phyloP scores from a whole-genome alignment of 1,140 invertebrate genomes.

The Diachasma alloeum region DNA sequence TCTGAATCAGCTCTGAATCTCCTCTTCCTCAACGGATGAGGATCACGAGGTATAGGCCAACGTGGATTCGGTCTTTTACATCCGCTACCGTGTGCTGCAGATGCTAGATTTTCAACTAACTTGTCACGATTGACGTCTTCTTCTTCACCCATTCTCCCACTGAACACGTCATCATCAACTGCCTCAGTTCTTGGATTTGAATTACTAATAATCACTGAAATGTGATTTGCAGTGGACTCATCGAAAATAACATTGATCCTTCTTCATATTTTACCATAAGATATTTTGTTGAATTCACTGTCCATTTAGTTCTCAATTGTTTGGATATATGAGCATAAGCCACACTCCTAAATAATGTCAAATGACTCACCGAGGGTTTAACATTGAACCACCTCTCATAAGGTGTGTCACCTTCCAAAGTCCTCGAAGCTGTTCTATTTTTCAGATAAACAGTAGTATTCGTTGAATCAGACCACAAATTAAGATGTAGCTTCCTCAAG shows the following conservation, averaged over 20 bases:
- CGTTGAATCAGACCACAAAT: conserved; percentile 38
- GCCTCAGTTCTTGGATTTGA: neutral
- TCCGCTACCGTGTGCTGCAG: no score
- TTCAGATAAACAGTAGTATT: conserved; percentile 21
- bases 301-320: conserved; percentile 19
- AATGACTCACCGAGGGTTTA: conserved; percentile 31
- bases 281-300: conserved; percentile 3
- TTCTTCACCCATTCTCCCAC: neutral
- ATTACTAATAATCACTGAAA: neutral
- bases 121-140: no score
- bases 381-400: conserved; percentile 26
- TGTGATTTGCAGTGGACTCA: neutral
- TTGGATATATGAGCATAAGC: conserved; percentile 36
- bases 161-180: neutral
- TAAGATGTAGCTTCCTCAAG: conserved; percentile 13
- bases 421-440: conserved; percentile 14
- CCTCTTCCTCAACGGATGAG: neutral
- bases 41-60: neutral
- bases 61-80: neutral
- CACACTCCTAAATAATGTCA: conserved; percentile 46
- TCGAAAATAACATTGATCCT: conserved; percentile 10
- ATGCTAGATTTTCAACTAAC: no score
- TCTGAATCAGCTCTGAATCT: neutral
- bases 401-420: conserved; percentile 4
- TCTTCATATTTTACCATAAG: neutral